A percentile compares a stretch with the other conserved stretches of the same genome.
phyloP scores from a whole-genome alignment of 2,888 invertebrate genomes.

The Trachelus troglodyta region DNA sequence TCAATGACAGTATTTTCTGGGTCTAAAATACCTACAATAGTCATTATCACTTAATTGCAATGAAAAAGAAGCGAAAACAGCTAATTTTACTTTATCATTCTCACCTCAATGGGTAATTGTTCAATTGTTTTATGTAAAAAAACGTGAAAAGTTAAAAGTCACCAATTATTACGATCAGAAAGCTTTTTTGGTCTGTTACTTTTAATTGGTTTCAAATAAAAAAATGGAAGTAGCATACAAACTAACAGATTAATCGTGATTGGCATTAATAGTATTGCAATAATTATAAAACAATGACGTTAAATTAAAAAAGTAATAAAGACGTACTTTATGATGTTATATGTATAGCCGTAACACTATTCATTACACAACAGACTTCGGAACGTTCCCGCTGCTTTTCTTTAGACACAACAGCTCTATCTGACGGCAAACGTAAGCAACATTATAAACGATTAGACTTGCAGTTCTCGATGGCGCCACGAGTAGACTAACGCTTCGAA shows the following conservation, averaged over 20 bases:
- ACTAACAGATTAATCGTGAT: background rate
- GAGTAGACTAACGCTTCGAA: constrained; percentile 23
- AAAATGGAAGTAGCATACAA: background rate
- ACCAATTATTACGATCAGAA: background rate
- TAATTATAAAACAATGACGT: background rate
- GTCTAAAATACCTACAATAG: background rate
- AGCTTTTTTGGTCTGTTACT: background rate
- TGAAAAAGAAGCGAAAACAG: background rate
- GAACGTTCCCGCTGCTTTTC: background rate
- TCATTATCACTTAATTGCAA: background rate
- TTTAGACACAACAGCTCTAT: background rate
- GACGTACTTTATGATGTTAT: background rate
- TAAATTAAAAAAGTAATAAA: background rate
- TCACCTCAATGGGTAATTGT: background rate
- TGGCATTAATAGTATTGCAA: background rate
- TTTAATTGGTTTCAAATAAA: background rate
- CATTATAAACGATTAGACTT: background rate
- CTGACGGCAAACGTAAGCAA: background rate
- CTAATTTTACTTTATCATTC: background rate
- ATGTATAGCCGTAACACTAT: background rate
- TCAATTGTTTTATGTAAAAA: background rate
- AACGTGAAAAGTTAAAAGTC: background rate
- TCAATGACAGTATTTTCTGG: background rate
- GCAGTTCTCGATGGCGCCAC: background rate
- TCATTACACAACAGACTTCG: background rate